Evolutionary conservation across 2,888 invertebrate species (phyloP), one percentile per base, ranked within the genome.

Genomic region (Eupithecia tripunctaria): DNA sequence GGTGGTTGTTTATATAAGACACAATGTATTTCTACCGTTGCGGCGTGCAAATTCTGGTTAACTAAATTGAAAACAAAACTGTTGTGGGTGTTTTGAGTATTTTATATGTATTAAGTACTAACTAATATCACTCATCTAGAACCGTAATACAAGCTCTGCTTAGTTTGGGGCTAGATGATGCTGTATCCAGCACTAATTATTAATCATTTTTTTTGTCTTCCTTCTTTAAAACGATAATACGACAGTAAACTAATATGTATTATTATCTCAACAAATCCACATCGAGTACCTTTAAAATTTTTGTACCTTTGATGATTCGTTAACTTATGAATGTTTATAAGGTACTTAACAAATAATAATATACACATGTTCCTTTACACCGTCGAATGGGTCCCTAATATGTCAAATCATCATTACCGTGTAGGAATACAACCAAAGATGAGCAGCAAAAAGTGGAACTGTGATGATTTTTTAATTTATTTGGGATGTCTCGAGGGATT

Each of bases 381-480:
- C 29, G 15, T n/a, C 29, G 36, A 63, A 32, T 63, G 14, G 10
- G 36, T 36, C n/a, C 79, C 72, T 75, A 72, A 79, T 78, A 79
- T 79, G 79, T 80, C 78, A 79, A 76, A 78, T 77, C 74, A 81
- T 84, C 82, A 83, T 86, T 84, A 85, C 75, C 59, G 66, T 62
- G 78, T 80, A 81, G 76, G 80, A 81, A 84, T 66, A 29, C 43
- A 64, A 51, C 66, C 29, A 43, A 65, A 71, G 62, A 76, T 73
- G 76, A 74, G 78, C 71, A 76, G 82, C 74, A 84, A 86, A 86
- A 87, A 85, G 80, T 68, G 72, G 82, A 78, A 82, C 80, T 86
- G 69, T 83, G 88, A 91, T 89, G 89, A 79, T 82, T 88, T 91
- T 92, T 92, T 92, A 90, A 91, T 91, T 89, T 88, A 89, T 91